Evolutionary conservation across 2,797 vertebrate genomes (phyloP).

Genomic region (Anas bahamensis): DNA sequence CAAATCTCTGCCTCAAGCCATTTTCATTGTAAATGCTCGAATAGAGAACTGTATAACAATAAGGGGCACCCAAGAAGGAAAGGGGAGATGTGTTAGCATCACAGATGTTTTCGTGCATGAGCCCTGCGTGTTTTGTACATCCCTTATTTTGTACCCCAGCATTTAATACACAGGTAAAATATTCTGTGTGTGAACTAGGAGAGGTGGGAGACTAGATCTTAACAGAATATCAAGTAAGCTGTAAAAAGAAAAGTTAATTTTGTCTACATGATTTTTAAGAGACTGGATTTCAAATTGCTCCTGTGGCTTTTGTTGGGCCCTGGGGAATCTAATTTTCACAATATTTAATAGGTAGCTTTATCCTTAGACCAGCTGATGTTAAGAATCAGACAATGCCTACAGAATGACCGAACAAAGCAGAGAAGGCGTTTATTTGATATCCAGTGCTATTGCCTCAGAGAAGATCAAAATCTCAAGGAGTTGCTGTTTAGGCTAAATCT

Average conservation of each 20-base stretch:
- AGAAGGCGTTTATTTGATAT: neutral
- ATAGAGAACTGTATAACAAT: neutral
- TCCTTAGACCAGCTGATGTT: neutral
- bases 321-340: neutral
- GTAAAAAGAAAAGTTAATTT: neutral
- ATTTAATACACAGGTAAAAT: neutral
- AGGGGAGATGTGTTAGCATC: neutral
- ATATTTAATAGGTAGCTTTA: neutral
- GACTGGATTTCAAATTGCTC: neutral
- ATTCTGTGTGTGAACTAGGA: neutral
- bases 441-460: rapidly evolving
- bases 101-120: neutral
- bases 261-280: neutral
- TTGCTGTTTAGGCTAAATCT: neutral
- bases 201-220: neutral
- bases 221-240: neutral
- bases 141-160: neutral
- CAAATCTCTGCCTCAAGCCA: neutral
- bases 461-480: neutral
- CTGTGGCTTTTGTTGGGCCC: neutral
- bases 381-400: neutral
- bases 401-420: neutral
- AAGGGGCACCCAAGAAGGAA: neutral
- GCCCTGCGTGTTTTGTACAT: neutral
- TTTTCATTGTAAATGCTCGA: neutral